Base-by-base conservation (phyloP, 53 echinoderm and acorn worm species). In the Luidia sarsii region DNA sequence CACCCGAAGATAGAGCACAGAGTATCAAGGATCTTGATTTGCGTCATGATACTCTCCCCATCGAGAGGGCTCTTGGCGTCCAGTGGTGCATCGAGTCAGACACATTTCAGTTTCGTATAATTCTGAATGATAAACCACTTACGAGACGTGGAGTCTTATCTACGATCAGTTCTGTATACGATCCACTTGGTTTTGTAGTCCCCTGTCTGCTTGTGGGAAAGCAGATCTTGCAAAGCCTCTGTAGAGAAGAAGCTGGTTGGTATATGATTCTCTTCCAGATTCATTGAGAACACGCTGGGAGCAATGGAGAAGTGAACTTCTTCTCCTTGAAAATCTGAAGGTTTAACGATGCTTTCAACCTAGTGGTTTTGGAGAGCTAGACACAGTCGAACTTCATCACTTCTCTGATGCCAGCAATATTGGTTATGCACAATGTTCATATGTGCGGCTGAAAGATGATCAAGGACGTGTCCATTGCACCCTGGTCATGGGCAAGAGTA, bases 41-140 rank as follows among this genome's bases (percentile, higher is more conserved):
- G 3, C 30, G 67, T 1, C 32, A 59, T 13, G 75, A 79, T 13
- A 37, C 74, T 14, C 64, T 87, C 15, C 87, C 90, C 1, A 18
- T 90, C 11, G 84, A 87, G 56, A 56, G 71, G 65, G 84, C 82
- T 2, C 75, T 94, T 23, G 90, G 94, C 4, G 30, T 87, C 11
- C 80, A 84, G 18, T 90, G 90, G 94, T 75, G 86, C 23, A 33
- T 83, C 4, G 89, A 93, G 54, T 64, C 80, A 9, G 93, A 93
- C 61, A 38, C 49, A 31, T 93, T 90, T 65, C 25, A 82, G 9
- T 93, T 93, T 37, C 79, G 86, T 32, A 88, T 83, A 64, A 55
- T 74, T 38, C 39, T 88, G 32, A 50, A 80, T 14, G 68, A 84
- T 77, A 48, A 62, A 32, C 88, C 86, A 33, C 60, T 85, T 37